These are phyloP conservation scores for Sesia apiformis DNA, from an alignment of 2,888 invertebrate genomes.

Conservation along the genomic window DNA sequence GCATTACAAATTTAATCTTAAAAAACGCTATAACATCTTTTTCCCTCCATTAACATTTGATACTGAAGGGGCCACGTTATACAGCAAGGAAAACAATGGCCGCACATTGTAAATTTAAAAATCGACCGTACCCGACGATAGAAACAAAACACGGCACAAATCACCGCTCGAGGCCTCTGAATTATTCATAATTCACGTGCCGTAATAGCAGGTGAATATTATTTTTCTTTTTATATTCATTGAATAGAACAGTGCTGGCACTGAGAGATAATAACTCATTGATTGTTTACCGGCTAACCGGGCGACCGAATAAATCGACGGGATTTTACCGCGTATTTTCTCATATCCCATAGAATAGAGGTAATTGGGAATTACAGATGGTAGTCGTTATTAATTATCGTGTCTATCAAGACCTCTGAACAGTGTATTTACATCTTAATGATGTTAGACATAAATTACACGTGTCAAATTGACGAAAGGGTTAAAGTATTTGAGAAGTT, in stretches of 20 bases:
- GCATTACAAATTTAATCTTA: too few species aligned
- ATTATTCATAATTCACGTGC: conserved; percentile 49
- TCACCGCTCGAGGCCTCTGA: conserved; percentile 20
- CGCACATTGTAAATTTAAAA: not conserved
- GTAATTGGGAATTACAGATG: not conserved
- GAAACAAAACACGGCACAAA: conserved; percentile 1
- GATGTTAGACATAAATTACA: too few species aligned
- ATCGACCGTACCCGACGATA: not conserved
- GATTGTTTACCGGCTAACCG: conserved; percentile 1
- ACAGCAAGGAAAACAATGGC: not conserved
- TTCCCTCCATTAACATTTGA: too few species aligned
- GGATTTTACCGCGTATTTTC: not conserved
- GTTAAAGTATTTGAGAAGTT: too few species aligned
- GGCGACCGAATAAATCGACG: not conserved
- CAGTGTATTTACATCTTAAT: too few species aligned
- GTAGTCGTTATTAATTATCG: not conserved
- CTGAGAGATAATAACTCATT: conserved; percentile 26
- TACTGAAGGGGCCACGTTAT: too few species aligned
- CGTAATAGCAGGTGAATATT: conserved; percentile 56
- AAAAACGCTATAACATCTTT: too few species aligned
- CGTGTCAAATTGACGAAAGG: too few species aligned
- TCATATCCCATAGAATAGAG: not conserved
- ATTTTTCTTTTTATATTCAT: conserved; percentile 45
- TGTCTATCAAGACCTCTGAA: too few species aligned
- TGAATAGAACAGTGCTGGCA: conserved; percentile 42